Evolutionary conservation across 2,113 vertebrate genomes (phyloP).

Genomic region (Brachyhypopomus occidentalis): DNA sequence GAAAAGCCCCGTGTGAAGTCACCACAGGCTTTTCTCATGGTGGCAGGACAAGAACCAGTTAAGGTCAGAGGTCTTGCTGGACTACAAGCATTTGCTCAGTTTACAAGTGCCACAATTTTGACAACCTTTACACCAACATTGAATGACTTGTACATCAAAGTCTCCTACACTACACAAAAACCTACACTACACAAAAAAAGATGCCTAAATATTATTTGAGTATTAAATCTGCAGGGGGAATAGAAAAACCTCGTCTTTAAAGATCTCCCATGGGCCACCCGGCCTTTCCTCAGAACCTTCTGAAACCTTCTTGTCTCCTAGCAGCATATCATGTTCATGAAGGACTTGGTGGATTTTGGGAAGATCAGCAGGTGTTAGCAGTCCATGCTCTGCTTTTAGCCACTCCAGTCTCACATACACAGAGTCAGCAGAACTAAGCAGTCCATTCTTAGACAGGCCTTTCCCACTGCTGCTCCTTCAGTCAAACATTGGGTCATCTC

Average conservation of each 20-base stretch:
- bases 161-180: neutral
- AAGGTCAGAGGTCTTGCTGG: conserved; percentile 35
- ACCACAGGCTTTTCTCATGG: conserved; percentile 49
- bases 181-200: too few relatives aligned
- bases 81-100: conserved; percentile 21
- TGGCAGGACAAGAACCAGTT: conserved; percentile 30
- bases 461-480: conserved; percentile 18
- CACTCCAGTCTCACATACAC: neutral
- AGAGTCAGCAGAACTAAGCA: conserved; percentile 22
- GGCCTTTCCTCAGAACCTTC: neutral
- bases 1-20: conserved; percentile 25
- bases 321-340: conserved; percentile 45
- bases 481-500: conserved; percentile 32
- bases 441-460: conserved; percentile 21
- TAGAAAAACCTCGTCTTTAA: neutral
- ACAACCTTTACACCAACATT: neutral
- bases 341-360: conserved; percentile 43
- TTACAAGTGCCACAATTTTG: neutral
- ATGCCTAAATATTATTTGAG: neutral
- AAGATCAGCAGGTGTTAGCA: conserved; percentile 32
- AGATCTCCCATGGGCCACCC: neutral
- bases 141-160: neutral
- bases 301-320: conserved; percentile 17
- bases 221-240: neutral
- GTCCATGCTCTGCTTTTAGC: conserved; percentile 39